Evolutionary conservation across 2,888 invertebrate species (phyloP).

Genomic region (Acrobasis consociella): DNA sequence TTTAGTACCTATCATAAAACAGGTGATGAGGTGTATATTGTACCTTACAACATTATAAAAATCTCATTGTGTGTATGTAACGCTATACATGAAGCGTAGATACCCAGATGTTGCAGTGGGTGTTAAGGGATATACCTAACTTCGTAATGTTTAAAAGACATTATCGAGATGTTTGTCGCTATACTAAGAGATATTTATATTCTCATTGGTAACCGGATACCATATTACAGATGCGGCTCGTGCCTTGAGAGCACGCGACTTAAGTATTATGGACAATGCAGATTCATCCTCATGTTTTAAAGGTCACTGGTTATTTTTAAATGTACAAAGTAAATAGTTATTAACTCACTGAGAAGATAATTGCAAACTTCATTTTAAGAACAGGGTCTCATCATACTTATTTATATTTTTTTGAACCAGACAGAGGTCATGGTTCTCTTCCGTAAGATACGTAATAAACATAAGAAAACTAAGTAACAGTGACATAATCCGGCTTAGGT

Average conservation of each 20-base stretch:
- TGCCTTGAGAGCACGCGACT: constrained; percentile 3
- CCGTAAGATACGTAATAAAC: constrained; percentile 16
- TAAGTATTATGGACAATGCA: neutral
- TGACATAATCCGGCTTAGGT: constrained; percentile 25
- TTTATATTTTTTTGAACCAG: neutral
- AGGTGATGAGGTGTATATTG: no score
- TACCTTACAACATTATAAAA: no score
- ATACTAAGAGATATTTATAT: constrained; percentile 7
- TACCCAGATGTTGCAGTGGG: no score
- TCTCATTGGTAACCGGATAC: constrained; percentile 27
- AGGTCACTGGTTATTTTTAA: constrained; percentile 14
- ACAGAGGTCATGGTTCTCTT: constrained; percentile 16
- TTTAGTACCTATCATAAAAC: no score
- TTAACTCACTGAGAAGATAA: constrained; percentile 15
- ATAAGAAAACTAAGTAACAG: constrained; percentile 9
- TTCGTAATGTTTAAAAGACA: no score
- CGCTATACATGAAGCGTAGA: no score
- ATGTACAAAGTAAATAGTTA: neutral
- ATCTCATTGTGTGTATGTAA: no score
- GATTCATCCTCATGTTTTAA: constrained; percentile 12
- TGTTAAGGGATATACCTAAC: no score
- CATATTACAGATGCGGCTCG: constrained; percentile 6
- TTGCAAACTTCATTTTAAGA: constrained; percentile 8
- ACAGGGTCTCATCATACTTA: constrained; percentile 2
- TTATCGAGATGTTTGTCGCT: no score